phyloP scores from a whole-genome alignment of 1,140 invertebrate species.

The Mamestra configurata region DNA sequence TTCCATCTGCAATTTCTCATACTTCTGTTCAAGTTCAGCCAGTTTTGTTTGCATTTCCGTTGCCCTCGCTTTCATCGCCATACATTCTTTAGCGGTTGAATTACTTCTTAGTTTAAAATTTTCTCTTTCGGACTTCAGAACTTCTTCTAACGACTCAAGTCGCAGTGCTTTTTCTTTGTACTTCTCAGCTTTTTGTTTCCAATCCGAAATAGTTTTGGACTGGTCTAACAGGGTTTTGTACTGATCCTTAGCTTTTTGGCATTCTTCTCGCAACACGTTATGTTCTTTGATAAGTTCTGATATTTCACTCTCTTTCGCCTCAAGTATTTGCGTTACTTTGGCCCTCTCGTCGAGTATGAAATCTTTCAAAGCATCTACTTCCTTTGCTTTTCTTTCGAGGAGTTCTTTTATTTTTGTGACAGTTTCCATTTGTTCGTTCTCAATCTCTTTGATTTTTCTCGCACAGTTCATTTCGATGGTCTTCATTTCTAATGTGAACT shows the following conservation, averaged over 20 bases:
- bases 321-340: conserved; percentile 86
- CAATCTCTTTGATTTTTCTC: conserved; percentile 83
- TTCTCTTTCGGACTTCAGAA: conserved; percentile 76
- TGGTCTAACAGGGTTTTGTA: neutral
- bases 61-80: conserved; percentile 69
- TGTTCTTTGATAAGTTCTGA: conserved; percentile 82
- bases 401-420: conserved; percentile 85
- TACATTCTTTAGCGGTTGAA: conserved; percentile 71
- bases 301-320: conserved; percentile 84
- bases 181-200: conserved; percentile 75
- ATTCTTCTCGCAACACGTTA: conserved; percentile 75
- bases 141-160: conserved; percentile 71
- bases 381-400: conserved; percentile 87
- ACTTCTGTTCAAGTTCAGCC: conserved; percentile 69
- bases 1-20: conserved; percentile 69
- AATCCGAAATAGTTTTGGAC: conserved; percentile 61
- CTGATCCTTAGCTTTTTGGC: conserved; percentile 72
- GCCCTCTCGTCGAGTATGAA: conserved; percentile 88
- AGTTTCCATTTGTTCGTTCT: conserved; percentile 80
- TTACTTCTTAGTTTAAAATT: conserved; percentile 70
- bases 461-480: conserved; percentile 85
- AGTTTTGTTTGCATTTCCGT: conserved; percentile 71
- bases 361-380: conserved; percentile 88
- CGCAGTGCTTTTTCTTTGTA: conserved; percentile 74
- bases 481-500: conserved; percentile 88